Evolutionary conservation across 2,797 vertebrate genomes (phyloP).

Genomic region (Phaenicophaeus curvirostris): DNA sequence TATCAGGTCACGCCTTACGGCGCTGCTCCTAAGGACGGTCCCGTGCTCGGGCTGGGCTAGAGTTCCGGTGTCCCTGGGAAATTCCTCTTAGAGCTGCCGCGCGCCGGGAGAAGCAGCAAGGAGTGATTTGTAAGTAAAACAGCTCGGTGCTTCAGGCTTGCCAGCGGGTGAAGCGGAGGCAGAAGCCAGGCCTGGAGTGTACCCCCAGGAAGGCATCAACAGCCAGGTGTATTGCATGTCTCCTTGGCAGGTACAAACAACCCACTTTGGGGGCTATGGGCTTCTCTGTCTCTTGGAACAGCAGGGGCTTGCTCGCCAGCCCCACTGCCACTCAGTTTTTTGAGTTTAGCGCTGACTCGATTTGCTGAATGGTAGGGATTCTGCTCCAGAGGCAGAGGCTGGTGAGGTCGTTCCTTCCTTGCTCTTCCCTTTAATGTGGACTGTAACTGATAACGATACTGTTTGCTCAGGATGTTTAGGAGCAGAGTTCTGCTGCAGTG

Average conservation of each 20-base stretch:
- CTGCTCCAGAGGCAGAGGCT: background rate
- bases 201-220: background rate
- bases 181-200: background rate
- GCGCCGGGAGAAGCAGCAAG: background rate
- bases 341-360: background rate
- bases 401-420: background rate
- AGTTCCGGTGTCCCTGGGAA: background rate
- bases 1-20: accelerated
- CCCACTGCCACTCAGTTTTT: background rate
- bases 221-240: background rate
- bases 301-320: background rate
- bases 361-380: background rate
- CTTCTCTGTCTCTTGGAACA: background rate
- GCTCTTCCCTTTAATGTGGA: background rate
- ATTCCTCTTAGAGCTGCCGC: background rate
- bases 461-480: background rate
- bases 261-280: background rate
- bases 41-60: background rate
- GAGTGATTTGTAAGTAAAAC: background rate
- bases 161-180: background rate
- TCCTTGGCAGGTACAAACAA: background rate
- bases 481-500: background rate
- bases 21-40: background rate
- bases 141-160: accelerated
- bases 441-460: accelerated